phyloP scores from a whole-genome alignment of 1,140 invertebrate genomes.

The Ostrea denselamellosa region DNA sequence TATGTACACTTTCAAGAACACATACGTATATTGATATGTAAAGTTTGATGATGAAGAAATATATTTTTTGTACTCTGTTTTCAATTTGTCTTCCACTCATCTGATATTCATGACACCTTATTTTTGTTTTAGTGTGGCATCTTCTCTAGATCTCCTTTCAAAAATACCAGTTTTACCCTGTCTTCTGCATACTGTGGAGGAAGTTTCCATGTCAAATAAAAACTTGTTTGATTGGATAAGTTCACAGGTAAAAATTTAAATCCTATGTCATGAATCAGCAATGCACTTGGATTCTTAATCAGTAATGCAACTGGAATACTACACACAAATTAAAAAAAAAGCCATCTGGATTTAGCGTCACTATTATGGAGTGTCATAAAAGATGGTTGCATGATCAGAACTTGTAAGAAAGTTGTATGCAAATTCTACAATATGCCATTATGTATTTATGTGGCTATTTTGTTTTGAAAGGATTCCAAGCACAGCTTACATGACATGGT shows the following conservation, averaged over 20 bases:
- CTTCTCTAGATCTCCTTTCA: conserved; percentile 86
- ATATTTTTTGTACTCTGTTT: not conserved
- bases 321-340: not conserved
- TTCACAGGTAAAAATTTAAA: conserved; percentile 62
- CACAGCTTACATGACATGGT: conserved; percentile 88
- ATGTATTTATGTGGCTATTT: not conserved
- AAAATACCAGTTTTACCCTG: conserved; percentile 84
- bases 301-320: not conserved
- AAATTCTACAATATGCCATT: too few species aligned
- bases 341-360: too few species aligned
- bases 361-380: too few species aligned
- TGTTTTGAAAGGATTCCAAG: conserved; percentile 84
- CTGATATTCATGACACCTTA: not conserved
- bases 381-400: too few species aligned
- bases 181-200: conserved; percentile 72
- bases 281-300: not conserved
- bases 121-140: conserved; percentile 84
- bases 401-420: too few species aligned
- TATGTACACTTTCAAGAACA: too few species aligned
- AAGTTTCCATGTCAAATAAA: conserved; percentile 44
- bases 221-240: conserved; percentile 73
- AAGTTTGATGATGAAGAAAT: not conserved
- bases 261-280: not conserved
- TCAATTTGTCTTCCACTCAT: not conserved
- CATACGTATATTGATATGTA: too few species aligned